phyloP scores from a whole-genome alignment of 2,797 vertebrate species.

The Micropoecilia bifurca region DNA sequence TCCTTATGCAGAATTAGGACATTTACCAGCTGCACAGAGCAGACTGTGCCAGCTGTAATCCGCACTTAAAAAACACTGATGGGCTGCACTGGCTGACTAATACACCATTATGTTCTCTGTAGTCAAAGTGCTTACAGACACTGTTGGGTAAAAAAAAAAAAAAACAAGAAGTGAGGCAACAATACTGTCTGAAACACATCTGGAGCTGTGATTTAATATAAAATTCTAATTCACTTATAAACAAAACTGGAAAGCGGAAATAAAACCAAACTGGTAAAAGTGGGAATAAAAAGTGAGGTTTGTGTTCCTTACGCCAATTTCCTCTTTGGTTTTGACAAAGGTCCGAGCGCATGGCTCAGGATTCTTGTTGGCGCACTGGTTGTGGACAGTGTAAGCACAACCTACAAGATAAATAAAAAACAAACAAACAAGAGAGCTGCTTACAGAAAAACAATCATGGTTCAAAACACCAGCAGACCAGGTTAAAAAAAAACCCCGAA shows the following conservation, averaged over 20 bases:
- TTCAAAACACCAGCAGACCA: constrained; percentile 1
- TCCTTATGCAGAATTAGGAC: constrained; percentile 42
- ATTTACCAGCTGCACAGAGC: constrained; percentile 54
- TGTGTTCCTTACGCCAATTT: constrained; percentile 85
- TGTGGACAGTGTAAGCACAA: constrained; percentile 90
- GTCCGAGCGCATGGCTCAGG: constrained; percentile 84
- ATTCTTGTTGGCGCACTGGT: constrained; percentile 89
- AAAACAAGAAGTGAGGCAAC: constrained; percentile 12
- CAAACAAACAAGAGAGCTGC: neutral
- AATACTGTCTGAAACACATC: neutral
- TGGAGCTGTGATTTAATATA: neutral
- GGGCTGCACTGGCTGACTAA: constrained; percentile 44
- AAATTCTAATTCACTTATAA: neutral
- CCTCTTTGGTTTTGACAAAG: constrained; percentile 87
- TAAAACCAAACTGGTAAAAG: neutral
- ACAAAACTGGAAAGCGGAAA: constrained; percentile 10
- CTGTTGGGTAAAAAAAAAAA: constrained; percentile 12
- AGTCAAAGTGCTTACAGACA: constrained; percentile 30
- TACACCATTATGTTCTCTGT: constrained; percentile 40
- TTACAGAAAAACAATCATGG: neutral
- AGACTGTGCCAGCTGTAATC: constrained; percentile 56
- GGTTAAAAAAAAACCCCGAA: constrained; percentile 1
- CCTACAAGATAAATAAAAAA: constrained; percentile 70
- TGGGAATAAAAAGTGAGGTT: neutral
- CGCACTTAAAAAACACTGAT: constrained; percentile 41